Evolutionary conservation across 2,113 vertebrate genomes (phyloP), one percentile per base, ranked within the genome.

Genomic region (Ariopsis seemanni): DNA sequence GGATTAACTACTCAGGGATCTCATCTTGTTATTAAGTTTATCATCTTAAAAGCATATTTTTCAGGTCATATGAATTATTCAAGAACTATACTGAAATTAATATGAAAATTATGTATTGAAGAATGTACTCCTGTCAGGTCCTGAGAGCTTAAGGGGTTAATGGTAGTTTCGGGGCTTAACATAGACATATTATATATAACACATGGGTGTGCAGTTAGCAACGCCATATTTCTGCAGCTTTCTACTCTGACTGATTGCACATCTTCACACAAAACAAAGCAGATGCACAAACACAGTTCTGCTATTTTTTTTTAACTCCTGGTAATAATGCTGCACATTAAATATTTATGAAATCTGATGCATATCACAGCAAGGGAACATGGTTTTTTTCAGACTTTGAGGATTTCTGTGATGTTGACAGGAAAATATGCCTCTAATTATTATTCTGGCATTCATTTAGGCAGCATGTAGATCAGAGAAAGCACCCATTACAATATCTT

Each of bases 271-370:
- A 74, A 75, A 57, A 53, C n/a, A 65, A 65, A 63, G 14, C 30
- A 82, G 83, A 74, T 20, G 7, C 14, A 78, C 14, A 25, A 60
- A 74, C 27, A 52, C 18, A 62, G 57, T 14, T 42, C n/a, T 57
- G 34, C 72, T 81, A 34, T 85, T 87, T 82, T 87, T 82, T 30
- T 90, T 74, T 87, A 87, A 85, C 30, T 67, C 58, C 17, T 75
- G 75, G 42, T 86, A 79, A 86, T 89, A 88, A 86, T 89, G 55
- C 71, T 12, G 55, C 78, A 88, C 88, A 89, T 91, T 84, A 91
- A 86, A 88, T 75, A 86, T 82, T 85, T 78, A 88, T 88, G 84
- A 27, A 50, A 25, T 84, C 55, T 80, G 60, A 60, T 71, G 77
- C 74, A 78, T 79, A 83, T 80, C 77, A 82, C 57, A 42, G 30